Conservation (phyloP, 2,113 vertebrate species). For the Laticauda laticaudata region DNA sequence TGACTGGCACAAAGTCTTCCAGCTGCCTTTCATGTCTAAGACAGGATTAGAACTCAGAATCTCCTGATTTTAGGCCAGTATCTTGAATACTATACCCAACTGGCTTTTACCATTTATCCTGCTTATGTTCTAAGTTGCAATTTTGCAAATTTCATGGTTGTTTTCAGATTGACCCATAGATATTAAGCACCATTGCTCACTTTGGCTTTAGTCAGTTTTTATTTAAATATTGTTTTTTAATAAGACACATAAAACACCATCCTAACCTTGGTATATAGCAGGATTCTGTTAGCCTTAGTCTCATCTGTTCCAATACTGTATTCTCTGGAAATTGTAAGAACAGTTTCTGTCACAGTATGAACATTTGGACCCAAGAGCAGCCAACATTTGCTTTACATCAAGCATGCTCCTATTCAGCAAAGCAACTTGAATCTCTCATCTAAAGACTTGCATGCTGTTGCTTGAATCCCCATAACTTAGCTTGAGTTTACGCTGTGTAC, state of each 20-base stretch:
- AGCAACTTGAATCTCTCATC: neutral
- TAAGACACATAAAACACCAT: neutral
- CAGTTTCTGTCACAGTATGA: neutral
- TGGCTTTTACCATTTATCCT: neutral
- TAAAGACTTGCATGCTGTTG: neutral
- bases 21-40: neutral
- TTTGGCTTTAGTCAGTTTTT: neutral
- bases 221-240: neutral
- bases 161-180: neutral
- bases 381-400: neutral
- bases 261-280: neutral
- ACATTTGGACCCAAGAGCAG: neutral
- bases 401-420: neutral
- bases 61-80: neutral
- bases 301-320: neutral
- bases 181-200: neutral
- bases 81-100: neutral
- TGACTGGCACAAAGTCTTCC: neutral
- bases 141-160: neutral
- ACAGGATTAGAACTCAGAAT: neutral
- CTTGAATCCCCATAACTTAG: neutral
- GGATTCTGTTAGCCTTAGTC: neutral
- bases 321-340: neutral
- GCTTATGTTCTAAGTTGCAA: neutral
- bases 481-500: neutral